A percentile compares a stretch with the other conserved stretches of the same genome.
Conservation (phyloP, 2,888 invertebrate species). For the Xestia c-nigrum region DNA sequence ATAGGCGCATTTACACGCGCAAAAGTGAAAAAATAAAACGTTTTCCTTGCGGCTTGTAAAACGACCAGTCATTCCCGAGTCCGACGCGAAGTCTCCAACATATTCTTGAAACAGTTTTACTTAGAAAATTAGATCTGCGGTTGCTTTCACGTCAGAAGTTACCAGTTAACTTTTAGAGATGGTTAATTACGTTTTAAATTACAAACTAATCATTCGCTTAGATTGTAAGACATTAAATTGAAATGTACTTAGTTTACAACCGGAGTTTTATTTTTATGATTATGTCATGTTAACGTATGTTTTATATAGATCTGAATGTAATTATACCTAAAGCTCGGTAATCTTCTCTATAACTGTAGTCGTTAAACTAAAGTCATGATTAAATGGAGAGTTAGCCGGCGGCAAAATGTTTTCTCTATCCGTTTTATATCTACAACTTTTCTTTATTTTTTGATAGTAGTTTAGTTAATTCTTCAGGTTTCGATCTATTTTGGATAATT, state of each 20-base stretch:
- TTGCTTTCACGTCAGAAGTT: conserved; percentile 42
- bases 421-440: not conserved
- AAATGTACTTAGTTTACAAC: conserved; percentile 41
- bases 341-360: conserved; percentile 21
- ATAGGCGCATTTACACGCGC: conserved; percentile 75
- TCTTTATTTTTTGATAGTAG: not conserved
- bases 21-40: conserved; percentile 75
- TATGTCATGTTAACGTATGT: conserved; percentile 45
- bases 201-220: conserved; percentile 45
- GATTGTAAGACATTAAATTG: conserved; percentile 34
- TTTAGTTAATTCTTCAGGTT: not conserved
- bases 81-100: conserved; percentile 28
- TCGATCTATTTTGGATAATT: too few species aligned
- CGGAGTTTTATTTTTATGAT: conserved; percentile 44
- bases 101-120: conserved; percentile 60
- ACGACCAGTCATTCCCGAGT: conserved; percentile 60
- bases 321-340: conserved; percentile 33
- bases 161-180: conserved; percentile 19
- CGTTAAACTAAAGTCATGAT: conserved; percentile 29
- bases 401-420: conserved; percentile 24
- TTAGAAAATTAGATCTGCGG: conserved; percentile 65
- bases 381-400: conserved; percentile 13
- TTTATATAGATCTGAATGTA: conserved; percentile 30
- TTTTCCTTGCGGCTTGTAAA: conserved; percentile 68
- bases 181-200: conserved; percentile 42